phyloP scores from a whole-genome alignment of 2,888 invertebrate genomes.

The Geophilus truncorum region DNA sequence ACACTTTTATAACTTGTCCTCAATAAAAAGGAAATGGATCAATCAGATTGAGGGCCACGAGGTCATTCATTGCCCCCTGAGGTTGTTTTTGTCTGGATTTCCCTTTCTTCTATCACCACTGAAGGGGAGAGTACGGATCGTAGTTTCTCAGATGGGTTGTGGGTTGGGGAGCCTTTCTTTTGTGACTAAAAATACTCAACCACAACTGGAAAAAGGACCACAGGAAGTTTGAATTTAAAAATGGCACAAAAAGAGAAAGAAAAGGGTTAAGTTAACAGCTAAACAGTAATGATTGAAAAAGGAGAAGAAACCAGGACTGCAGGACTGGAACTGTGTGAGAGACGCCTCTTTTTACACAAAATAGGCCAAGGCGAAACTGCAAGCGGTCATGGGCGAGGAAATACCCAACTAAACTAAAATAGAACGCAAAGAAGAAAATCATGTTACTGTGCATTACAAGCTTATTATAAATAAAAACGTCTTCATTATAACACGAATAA shows the following conservation, averaged over 20 bases:
- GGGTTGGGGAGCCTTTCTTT: background rate
- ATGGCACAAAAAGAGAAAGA: background rate
- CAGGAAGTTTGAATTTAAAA: background rate
- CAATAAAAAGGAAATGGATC: background rate
- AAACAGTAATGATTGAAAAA: background rate
- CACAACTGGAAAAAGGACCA: background rate
- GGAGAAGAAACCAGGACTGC: background rate
- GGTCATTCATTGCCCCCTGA: background rate
- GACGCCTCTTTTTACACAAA: background rate
- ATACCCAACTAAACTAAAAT: background rate
- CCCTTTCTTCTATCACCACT: background rate
- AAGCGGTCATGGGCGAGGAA: background rate
- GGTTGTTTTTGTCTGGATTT: background rate
- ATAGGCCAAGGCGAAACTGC: background rate
- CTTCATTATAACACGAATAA: too few relatives aligned
- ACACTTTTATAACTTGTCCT: background rate
- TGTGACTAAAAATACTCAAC: background rate
- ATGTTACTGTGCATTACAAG: too few relatives aligned
- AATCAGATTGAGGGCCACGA: background rate
- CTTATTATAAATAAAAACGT: too few relatives aligned
- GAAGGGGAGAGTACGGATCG: background rate
- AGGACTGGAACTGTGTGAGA: background rate
- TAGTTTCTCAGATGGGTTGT: background rate
- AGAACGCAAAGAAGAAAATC: background rate
- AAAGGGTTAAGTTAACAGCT: too few relatives aligned